phyloP scores from a whole-genome alignment of 2,797 vertebrate genomes.

The Loris lydekkerianus region DNA sequence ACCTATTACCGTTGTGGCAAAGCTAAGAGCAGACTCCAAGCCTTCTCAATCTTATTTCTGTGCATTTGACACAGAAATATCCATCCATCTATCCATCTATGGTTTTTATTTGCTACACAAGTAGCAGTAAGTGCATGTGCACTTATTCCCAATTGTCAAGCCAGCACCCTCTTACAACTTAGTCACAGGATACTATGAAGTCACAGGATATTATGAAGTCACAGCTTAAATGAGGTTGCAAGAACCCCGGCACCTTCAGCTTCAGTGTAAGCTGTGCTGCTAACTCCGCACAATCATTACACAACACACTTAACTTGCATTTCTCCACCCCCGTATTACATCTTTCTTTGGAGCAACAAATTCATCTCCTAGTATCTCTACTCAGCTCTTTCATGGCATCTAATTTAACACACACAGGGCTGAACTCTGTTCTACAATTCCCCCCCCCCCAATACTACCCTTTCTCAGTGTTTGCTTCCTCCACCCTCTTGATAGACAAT shows the following conservation, averaged over 20 bases:
- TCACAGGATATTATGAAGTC: not conserved
- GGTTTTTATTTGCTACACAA: not conserved
- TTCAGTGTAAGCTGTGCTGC: not conserved
- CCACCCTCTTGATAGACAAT: not conserved
- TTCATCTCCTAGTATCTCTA: not conserved
- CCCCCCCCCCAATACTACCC: not conserved
- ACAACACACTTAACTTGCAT: not conserved
- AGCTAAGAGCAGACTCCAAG: conserved; percentile 29
- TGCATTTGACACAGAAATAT: not conserved
- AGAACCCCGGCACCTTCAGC: not conserved
- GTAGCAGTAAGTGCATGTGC: not conserved
- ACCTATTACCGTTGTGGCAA: conserved; percentile 55
- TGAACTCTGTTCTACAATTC: not conserved
- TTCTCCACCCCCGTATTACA: not conserved
- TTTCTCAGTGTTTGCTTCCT: not conserved
- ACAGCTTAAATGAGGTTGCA: not conserved
- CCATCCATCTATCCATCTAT: not conserved
- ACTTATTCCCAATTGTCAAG: not conserved
- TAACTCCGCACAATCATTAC: not conserved
- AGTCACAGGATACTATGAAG: not conserved
- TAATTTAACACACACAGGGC: not conserved
- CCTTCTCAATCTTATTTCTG: not conserved
- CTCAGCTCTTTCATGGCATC: not conserved
- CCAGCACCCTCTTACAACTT: not conserved
- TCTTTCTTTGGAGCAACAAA: not conserved